Evolutionary conservation across 2,888 invertebrate genomes (phyloP), one percentile per base, ranked within the genome.

Genomic region (Salticus scenicus): DNA sequence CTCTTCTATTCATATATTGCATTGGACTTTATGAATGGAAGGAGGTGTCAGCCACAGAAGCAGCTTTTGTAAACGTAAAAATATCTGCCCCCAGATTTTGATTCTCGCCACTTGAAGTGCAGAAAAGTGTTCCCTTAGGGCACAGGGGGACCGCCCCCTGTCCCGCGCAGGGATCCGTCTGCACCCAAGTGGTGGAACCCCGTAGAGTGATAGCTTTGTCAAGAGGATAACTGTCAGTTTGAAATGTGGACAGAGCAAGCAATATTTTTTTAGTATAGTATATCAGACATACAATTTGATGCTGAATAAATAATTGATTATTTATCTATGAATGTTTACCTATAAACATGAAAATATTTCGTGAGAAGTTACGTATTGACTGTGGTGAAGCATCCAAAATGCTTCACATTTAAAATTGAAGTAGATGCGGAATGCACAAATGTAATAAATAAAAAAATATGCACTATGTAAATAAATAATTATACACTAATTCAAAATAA

Each of bases 81-180:
- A 57, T 70, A 42, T 70, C 82, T 27, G 31, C 71, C 70, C 27
- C 78, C 41, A 63, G 63, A 64, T 74, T 78, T 74, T 73, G 79
- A 79, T 79, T 79, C 74, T 33, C 74, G 70, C 70, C 84, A 79
- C 79, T 77, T 76, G 71, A 76, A 57, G 67, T 51, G 17, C 63
- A n/a, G 76, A 67, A 76, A 76, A 67, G 30, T 17, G 27, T 28
- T 72, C 73, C 66, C 28, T 17, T 41, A 51, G 51, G 27, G 57
- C 64, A 57, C 51, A 20, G 31, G 24, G 67, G 70, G 14, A 28
- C 47, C 41, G 28, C 79, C 72, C 37, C 66, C 64, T 64, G 64
- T 37, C 17, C 67, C 51, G 24, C 24, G 28, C 37, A 66, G 75
- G 64, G 33, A 37, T 27, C 30, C 8, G 10, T 4, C 75, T 47